Evolutionary conservation across 2,888 invertebrate genomes (phyloP), one percentile per base, ranked within the genome.

Genomic region (Ichneumoninae sp.): DNA sequence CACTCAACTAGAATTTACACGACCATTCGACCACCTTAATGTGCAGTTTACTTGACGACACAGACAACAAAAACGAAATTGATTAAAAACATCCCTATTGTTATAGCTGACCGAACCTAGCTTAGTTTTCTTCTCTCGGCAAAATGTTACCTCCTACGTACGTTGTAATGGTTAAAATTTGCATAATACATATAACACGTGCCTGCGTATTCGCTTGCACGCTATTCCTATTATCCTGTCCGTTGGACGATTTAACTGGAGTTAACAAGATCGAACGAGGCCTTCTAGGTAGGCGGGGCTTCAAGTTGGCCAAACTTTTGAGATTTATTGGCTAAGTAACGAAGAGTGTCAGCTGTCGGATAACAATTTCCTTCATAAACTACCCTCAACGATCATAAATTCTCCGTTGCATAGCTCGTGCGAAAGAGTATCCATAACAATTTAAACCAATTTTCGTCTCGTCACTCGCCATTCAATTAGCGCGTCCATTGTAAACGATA

Each of bases 271-370:
- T 69, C 54, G 57, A 74, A 77, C 62, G 77, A 72, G n/a, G 44
- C 22, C 47, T 60, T 65, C 36, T 26, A 36, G 30, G 19, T n/a
- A 4, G 60, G 40, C 19, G 2, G 44, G 44, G 69, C 52, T 69
- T 77, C 65, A 52, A 68, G 69, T 78, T 65, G 65, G 62, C 71
- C 26, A 66, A 82, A 82, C 78, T 84, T 84, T 81, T 75, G 36
- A 65, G 40, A 81, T 75, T 79, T 82, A 80, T 75, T 65, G 57
- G 57, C 30, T 57, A 30, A 75, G 78, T 82, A 82, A 84, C 81
- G 84, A 82, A 82, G 84, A 81, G 69, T 81, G 84, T 81, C 84
- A 81, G 84, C 65, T 81, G 84, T 76, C 79, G 79, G 83, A 80
- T 83, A 80, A 82, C 80, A 82, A 80, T 80, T 81, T 69, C 60